Evolutionary conservation across 2,113 vertebrate species (phyloP).

Genomic region (Salvelinus namaycush): DNA sequence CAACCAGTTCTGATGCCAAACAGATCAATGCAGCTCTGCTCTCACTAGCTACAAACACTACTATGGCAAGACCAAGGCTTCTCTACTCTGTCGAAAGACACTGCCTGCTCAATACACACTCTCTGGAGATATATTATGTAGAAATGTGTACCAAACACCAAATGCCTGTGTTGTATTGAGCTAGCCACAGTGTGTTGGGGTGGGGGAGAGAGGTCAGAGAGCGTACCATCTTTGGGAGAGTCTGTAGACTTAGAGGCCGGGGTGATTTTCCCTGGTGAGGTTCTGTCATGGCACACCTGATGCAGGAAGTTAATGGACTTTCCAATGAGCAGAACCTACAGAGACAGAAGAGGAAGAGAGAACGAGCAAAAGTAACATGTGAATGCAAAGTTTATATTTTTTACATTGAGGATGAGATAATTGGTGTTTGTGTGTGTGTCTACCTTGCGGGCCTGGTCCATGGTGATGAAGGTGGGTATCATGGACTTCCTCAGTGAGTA

Average conservation of each 20-base stretch:
- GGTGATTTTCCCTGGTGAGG: slow-evolving; percentile 86
- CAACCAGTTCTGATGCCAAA: too few species aligned
- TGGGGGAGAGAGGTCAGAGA: background rate
- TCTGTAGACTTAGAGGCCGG: slow-evolving; percentile 83
- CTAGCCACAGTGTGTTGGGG: too few species aligned
- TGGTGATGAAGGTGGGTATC: slow-evolving; percentile 97
- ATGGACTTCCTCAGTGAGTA: slow-evolving; percentile 95
- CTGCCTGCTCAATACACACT: too few species aligned
- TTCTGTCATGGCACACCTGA: slow-evolving; percentile 96
- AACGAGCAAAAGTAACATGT: background rate
- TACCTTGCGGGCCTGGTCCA: slow-evolving; percentile 78
- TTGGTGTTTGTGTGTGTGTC: slow-evolving; percentile 7
- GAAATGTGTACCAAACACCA: too few species aligned
- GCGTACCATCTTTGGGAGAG: slow-evolving; percentile 87
- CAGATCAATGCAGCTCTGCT: too few species aligned
- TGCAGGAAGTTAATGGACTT: slow-evolving; percentile 99
- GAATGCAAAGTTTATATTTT: too few species aligned
- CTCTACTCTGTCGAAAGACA: too few species aligned
- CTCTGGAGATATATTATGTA: too few species aligned
- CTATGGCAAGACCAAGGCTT: too few species aligned
- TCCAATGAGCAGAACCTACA: slow-evolving; percentile 92
- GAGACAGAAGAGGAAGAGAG: background rate
- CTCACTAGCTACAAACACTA: too few species aligned
- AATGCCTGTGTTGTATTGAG: too few species aligned
- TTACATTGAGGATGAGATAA: background rate